A percentile compares a stretch with the other conserved stretches of the same genome.
These are phyloP conservation scores for Eupithecia exiguata DNA, from an alignment of 2,888 invertebrate genomes.

Conservation along the genomic window DNA sequence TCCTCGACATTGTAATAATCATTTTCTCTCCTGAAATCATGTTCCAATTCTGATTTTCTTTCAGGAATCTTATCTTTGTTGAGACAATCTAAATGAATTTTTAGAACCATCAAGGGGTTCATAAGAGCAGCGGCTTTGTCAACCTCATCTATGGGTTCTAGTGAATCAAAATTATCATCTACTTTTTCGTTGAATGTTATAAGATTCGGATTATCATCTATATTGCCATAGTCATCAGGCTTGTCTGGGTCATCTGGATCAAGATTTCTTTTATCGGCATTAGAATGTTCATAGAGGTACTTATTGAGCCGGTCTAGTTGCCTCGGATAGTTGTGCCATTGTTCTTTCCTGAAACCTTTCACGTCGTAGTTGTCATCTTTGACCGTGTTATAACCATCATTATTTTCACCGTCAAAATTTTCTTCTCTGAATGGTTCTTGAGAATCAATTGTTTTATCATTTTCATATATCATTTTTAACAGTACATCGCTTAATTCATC, in stretches of 20 bases:
- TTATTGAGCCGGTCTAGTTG: constrained; percentile 72
- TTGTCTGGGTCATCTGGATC: constrained; percentile 57
- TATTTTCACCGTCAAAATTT: constrained; percentile 15
- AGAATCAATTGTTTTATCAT: constrained; percentile 40
- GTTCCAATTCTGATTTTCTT: constrained; percentile 46
- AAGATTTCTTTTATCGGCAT: constrained; percentile 54
- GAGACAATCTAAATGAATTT: constrained; percentile 69
- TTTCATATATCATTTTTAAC: constrained; percentile 55
- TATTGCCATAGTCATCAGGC: constrained; percentile 46
- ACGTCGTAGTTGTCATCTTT: constrained; percentile 61
- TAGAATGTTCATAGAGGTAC: constrained; percentile 51
- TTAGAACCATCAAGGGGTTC: constrained; percentile 69
- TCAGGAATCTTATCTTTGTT: constrained; percentile 51
- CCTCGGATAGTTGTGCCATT: constrained; percentile 77
- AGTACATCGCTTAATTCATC: constrained; percentile 62
- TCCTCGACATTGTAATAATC: constrained; percentile 47
- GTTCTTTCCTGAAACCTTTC: constrained; percentile 71
- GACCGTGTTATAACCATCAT: constrained; percentile 14
- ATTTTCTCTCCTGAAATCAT: constrained; percentile 47
- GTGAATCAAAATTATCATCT: constrained; percentile 52
- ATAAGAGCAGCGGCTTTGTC: constrained; percentile 52
- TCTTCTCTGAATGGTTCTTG: constrained; percentile 15
- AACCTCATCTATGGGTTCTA: constrained; percentile 53
- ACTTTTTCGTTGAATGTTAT: constrained; percentile 57
- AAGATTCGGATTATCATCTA: constrained; percentile 47